Percentiles rank a stretch among this genome's conserved stretches.
phyloP scores from a whole-genome alignment of 2,797 vertebrate species.

The Sciaenops ocellatus region DNA sequence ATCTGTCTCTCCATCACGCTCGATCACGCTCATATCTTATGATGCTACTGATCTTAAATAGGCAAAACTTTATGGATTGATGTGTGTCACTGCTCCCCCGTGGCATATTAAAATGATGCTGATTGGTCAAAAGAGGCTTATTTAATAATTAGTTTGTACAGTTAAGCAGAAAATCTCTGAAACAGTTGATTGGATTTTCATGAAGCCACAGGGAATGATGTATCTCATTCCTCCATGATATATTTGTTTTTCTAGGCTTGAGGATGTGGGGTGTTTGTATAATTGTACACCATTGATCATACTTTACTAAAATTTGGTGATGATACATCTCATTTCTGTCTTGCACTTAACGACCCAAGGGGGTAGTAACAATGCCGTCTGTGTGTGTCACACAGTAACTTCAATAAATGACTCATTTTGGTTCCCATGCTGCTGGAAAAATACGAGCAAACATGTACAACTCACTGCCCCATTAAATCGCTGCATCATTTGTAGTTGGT shows the following conservation, averaged over 20 bases:
- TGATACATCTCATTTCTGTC: constrained; percentile 25
- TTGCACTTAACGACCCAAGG: constrained; percentile 7
- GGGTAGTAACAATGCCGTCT: constrained; percentile 11
- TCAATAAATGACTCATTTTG: constrained; percentile 1
- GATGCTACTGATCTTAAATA: constrained; percentile 5
- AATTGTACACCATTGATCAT: constrained; percentile 10
- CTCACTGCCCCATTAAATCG: not conserved
- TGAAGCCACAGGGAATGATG: constrained; percentile 12
- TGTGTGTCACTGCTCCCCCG: constrained; percentile 23
- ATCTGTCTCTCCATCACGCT: constrained; percentile 23
- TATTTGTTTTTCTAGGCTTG: constrained; percentile 22
- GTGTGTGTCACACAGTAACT: not conserved
- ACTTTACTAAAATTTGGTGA: constrained; percentile 21
- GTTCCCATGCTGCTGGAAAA: constrained; percentile 1
- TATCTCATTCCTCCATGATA: constrained; percentile 13
- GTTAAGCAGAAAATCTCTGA: constrained; percentile 34
- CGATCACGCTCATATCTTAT: constrained; percentile 7
- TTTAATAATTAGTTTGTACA: constrained; percentile 31
- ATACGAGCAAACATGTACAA: not conserved
- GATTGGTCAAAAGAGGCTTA: constrained; percentile 13
- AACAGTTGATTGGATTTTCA: constrained; percentile 40
- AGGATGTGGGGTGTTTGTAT: constrained; percentile 17
- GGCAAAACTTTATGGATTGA: not conserved
- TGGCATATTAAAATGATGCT: constrained; percentile 23
- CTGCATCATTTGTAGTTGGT: not conserved